Evolutionary conservation across 2,888 invertebrate species (phyloP), one percentile per base, ranked within the genome.

Genomic region (Mycalesis mineus): DNA sequence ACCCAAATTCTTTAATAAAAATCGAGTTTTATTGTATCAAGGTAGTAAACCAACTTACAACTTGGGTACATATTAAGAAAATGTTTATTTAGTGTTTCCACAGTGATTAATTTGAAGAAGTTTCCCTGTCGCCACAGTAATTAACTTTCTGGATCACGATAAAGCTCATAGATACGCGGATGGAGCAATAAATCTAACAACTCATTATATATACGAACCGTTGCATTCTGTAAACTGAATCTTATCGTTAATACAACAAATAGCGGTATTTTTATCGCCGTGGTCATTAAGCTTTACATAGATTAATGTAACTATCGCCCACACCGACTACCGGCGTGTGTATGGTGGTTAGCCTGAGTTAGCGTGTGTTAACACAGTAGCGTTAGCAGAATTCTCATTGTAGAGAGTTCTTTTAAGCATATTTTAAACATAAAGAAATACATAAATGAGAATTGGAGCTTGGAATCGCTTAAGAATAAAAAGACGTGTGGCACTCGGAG

Each of bases 261-360:
- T 40, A 51, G 29, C 51, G 40, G 51, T 51, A 41, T 41, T 51
- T 51, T 51, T 51, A 51, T 41, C 11, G 51, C 31, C n/a, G 14
- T 41, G 29, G 29, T 40, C 51, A 51, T 51, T 29, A 51, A 51
- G 51, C 41, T 51, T 51, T 41, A 51, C 40, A 40, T n/a, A 40
- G 31, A 51, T 41, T 39, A 51, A 41, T 51, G 40, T 31, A 31
- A 51, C 40, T 51, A 51, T 51, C 40, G 51, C 51, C 51, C 51
- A 51, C 51, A 41, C 51, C 40, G 31, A 31, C 29, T 51, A 51
- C 51, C 40, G 40, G n/a, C 39, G 47, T 47, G 40, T 51, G 29
- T 51, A 31, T 51, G 40, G 51, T 39, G 29, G 40, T 40, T 29
- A 31, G 29, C 13, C 14, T 51, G 40, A 51, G 29, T 41, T 40